Base-by-base conservation (phyloP, 2,113 vertebrate genomes). In the Poecile atricapillus region DNA sequence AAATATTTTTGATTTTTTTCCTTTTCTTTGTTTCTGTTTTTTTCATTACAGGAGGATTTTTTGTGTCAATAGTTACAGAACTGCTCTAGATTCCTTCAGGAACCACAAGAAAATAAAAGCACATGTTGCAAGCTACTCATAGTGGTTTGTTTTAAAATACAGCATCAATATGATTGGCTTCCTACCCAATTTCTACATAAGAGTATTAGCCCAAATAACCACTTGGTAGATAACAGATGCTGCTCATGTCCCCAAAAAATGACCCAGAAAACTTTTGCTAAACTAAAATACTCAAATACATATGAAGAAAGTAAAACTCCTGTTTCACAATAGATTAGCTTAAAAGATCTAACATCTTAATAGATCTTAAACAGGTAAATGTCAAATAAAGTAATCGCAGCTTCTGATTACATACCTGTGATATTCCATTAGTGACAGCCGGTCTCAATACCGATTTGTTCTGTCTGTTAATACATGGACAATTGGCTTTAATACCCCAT, bases 401-500 rank as follows among this genome's bases (percentile, higher is more conserved):
- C 15, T 65, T 70, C 47, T 52, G 24, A 83, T 41, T 24, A 75
- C 92, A 82, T 98, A 99, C 99, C 99, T 99, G 99, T 97, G 99
- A 99, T 94, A 99, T 98, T 67, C 99, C 99, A 92, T 99, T 99
- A 84, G 99, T 99, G 94, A 99, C 99, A 95, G 98, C 98, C 27
- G 99, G 98, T 94, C 99, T 99, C 93, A 99, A 95, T 35, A 99
- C 98, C 3, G 99, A 98, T 98, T 99, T 99, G 83, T 94, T 98
- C 89, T 99, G 98, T 90, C 99, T 98, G 98, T 97, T 99, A 96
- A 99, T 99, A 96, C 99, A 99, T 2, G 99, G 99, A 90, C 99
- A 99, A 68, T 99, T 99, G 24, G 99, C 99, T 98, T 99, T 99
- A 96, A 99, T 99, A 81, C 99, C 99, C 99, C 99, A 99, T 84